Evolutionary conservation across 2,113 vertebrate genomes (phyloP).

Genomic region (Apeltes quadracus): DNA sequence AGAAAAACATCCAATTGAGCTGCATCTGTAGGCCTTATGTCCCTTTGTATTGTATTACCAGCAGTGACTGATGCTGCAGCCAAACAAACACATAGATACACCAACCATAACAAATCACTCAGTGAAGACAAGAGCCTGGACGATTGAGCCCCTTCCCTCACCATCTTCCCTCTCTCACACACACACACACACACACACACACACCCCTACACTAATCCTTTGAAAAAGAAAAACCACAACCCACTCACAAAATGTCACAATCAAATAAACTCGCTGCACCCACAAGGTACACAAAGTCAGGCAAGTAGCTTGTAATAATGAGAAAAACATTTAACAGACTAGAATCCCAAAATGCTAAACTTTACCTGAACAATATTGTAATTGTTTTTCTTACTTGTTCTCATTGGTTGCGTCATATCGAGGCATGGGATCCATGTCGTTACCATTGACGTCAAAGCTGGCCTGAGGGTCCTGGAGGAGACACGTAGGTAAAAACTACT

Average conservation of each 20-base stretch:
- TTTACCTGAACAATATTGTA: background rate
- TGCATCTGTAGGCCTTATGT: slow-evolving; percentile 58
- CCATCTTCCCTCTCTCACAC: too few relatives aligned
- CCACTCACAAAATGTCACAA: slow-evolving; percentile 52
- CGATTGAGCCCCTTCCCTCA: slow-evolving; percentile 17
- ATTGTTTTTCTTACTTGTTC: slow-evolving; percentile 91
- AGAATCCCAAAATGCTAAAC: slow-evolving; percentile 9
- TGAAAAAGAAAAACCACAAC: slow-evolving; percentile 43
- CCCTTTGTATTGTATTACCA: slow-evolving; percentile 65
- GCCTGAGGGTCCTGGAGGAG: slow-evolving; percentile 90
- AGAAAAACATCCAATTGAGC: slow-evolving; percentile 31
- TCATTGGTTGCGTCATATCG: slow-evolving; percentile 98
- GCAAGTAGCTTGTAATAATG: slow-evolving; percentile 35
- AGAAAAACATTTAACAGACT: slow-evolving; percentile 5
- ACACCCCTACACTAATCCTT: slow-evolving; percentile 19
- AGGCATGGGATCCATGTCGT: slow-evolving; percentile 98
- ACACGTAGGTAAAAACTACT: slow-evolving; percentile 19
- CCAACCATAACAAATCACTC: slow-evolving; percentile 40
- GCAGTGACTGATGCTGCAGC: slow-evolving; percentile 67
- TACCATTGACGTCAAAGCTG: slow-evolving; percentile 98
- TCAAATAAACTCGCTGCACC: slow-evolving; percentile 45
- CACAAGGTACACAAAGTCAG: slow-evolving; percentile 53
- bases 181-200: background rate
- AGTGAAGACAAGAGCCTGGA: slow-evolving; percentile 59
- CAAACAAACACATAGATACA: slow-evolving; percentile 72